These are phyloP conservation scores for Trematocara nigrifrons DNA, from an alignment of 2,113 vertebrate species.

Conservation along the genomic window DNA sequence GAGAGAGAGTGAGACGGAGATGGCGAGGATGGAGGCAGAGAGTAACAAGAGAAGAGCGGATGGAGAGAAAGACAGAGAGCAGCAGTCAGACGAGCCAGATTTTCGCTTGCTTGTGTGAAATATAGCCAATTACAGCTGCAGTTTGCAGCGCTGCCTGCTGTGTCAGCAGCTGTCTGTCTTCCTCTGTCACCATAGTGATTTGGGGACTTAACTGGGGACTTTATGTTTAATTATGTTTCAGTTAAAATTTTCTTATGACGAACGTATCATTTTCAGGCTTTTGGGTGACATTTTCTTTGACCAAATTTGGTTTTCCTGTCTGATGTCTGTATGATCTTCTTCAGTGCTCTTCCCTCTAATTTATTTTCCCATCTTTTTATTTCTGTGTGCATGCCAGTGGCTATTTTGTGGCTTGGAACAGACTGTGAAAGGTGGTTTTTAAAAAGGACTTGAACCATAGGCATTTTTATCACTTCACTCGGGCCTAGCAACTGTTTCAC, in stretches of 20 bases:
- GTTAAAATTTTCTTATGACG: slow-evolving; percentile 20
- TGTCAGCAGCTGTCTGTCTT: slow-evolving; percentile 67
- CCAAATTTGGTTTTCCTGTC: slow-evolving; percentile 35
- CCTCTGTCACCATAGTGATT: slow-evolving; percentile 49
- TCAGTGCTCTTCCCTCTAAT: slow-evolving; percentile 51
- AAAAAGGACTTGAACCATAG: background rate
- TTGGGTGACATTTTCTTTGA: slow-evolving; percentile 42
- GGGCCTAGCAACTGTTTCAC: background rate
- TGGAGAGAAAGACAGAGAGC: background rate
- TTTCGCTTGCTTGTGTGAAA: slow-evolving; percentile 58
- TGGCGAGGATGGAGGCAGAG: slow-evolving; percentile 2
- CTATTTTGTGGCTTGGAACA: slow-evolving; percentile 15
- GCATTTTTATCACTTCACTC: background rate
- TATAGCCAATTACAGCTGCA: slow-evolving; percentile 63
- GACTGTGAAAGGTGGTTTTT: background rate
- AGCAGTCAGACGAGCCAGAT: slow-evolving; percentile 22
- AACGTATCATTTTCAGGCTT: slow-evolving; percentile 49
- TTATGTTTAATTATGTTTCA: slow-evolving; percentile 61
- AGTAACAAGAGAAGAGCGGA: slow-evolving; percentile 8
- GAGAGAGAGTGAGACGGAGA: slow-evolving; percentile 23
- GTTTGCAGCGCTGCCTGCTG: slow-evolving; percentile 45
- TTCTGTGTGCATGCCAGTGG: background rate
- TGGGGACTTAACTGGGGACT: slow-evolving; percentile 51
- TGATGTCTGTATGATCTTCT: slow-evolving; percentile 46
- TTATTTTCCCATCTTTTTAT: slow-evolving; percentile 45